Conservation (phyloP, 2,888 invertebrate genomes). For the Pocota personata region DNA sequence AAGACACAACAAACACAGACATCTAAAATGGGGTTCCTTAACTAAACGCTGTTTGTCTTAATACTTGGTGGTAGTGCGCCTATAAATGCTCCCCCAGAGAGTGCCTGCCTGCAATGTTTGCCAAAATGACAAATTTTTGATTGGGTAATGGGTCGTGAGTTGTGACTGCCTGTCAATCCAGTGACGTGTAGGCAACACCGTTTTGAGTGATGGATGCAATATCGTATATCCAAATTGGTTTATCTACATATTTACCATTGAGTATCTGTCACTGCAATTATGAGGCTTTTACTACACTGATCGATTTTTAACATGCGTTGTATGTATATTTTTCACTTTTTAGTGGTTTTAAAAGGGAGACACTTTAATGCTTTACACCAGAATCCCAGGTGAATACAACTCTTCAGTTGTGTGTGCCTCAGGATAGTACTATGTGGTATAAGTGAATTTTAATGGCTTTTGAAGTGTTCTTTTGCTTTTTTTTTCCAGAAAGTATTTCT, state of each 20-base stretch:
- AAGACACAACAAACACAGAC: not conserved
- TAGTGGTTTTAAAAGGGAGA: not conserved
- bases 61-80: not conserved
- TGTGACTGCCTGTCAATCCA: constrained; percentile 39
- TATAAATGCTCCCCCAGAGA: constrained; percentile 7
- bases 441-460: constrained; percentile 16
- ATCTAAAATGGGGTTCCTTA: not conserved
- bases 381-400: constrained; percentile 16
- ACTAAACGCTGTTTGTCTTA: constrained; percentile 5
- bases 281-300: constrained; percentile 28
- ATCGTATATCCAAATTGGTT: constrained; percentile 18
- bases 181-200: constrained; percentile 41
- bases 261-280: constrained; percentile 54
- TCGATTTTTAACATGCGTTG: constrained; percentile 6
- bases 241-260: constrained; percentile 19
- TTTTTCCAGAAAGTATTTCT: not conserved
- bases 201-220: constrained; percentile 53
- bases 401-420: not conserved
- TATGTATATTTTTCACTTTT: no score
- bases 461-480: not conserved
- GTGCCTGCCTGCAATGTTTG: constrained; percentile 27
- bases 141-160: constrained; percentile 20
- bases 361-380: not conserved
- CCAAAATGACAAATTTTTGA: constrained; percentile 46
- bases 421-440: not conserved